These are phyloP conservation scores for Andrena chrysosceles DNA, from an alignment of 2,888 invertebrate genomes.

Conservation along the genomic window DNA sequence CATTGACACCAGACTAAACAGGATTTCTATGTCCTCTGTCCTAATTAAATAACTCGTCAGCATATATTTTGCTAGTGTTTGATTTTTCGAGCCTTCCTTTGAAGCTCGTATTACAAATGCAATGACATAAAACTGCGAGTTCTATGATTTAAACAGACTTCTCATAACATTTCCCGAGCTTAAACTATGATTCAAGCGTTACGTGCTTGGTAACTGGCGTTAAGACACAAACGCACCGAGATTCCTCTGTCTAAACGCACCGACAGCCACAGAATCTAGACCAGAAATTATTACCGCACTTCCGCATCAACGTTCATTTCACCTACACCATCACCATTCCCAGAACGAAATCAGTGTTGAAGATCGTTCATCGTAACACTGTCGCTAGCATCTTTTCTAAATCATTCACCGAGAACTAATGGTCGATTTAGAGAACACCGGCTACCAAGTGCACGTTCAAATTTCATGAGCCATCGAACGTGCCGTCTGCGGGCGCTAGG, in stretches of 20 bases:
- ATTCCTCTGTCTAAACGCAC: background rate
- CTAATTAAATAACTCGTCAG: background rate
- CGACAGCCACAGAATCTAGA: background rate
- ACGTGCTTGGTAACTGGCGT: background rate
- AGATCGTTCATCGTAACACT: background rate
- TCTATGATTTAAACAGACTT: no score
- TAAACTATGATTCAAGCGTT: no score
- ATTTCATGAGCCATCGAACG: slow-evolving; percentile 4
- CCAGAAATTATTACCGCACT: background rate
- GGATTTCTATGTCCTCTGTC: background rate
- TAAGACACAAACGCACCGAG: background rate
- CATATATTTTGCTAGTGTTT: background rate
- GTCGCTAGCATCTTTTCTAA: slow-evolving; percentile 12
- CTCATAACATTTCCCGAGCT: no score
- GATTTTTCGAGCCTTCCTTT: no score
- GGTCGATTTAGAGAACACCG: background rate
- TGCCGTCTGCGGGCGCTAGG: background rate
- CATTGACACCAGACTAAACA: background rate
- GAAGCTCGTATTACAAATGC: no score
- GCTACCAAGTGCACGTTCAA: background rate
- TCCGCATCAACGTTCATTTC: background rate
- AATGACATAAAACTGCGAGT: no score
- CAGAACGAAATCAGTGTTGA: background rate
- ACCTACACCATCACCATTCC: background rate
- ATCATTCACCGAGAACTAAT: slow-evolving; percentile 16